These are phyloP conservation scores for Coremacera marginata DNA, from an alignment of 2,888 invertebrate genomes.

Conservation along the genomic window DNA sequence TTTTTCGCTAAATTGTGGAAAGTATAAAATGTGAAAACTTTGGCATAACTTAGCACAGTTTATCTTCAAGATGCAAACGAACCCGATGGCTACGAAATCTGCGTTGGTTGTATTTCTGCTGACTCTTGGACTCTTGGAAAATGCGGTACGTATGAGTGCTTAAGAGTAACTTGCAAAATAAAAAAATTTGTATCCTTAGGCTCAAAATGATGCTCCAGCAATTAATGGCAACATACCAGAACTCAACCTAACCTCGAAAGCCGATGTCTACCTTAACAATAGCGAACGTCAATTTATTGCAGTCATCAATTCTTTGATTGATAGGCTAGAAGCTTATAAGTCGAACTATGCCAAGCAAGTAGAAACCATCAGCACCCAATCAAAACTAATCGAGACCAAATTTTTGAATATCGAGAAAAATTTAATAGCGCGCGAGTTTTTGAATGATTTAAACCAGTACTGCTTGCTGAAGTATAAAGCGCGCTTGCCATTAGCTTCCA, in stretches of 20 bases:
- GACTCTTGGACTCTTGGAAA: background rate
- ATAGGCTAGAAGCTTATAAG: slow-evolving; percentile 26
- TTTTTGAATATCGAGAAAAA: slow-evolving; percentile 38
- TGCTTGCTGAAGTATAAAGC: slow-evolving; percentile 47
- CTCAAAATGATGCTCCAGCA: background rate
- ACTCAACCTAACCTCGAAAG: slow-evolving; percentile 1
- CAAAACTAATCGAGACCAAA: slow-evolving; percentile 25
- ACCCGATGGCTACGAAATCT: background rate
- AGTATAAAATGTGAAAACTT: slow-evolving; percentile 27
- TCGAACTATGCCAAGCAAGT: slow-evolving; percentile 30
- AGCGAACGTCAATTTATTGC: slow-evolving; percentile 45
- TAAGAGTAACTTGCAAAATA: background rate
- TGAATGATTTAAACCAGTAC: slow-evolving; percentile 39
- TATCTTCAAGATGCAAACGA: slow-evolving; percentile 18
- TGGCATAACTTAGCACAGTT: background rate
- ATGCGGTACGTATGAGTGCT: background rate
- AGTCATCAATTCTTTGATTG: slow-evolving; percentile 35
- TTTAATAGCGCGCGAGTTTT: slow-evolving; percentile 43
- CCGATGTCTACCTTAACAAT: slow-evolving; percentile 43
- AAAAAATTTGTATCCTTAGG: background rate
- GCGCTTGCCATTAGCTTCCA: slow-evolving; percentile 31
- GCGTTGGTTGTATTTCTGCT: background rate
- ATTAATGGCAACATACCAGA: background rate
- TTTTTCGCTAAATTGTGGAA: too few species aligned
- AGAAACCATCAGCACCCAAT: slow-evolving; percentile 27